Evolutionary conservation across 2,113 vertebrate genomes (phyloP).

Genomic region (Acanthochromis polyacanthus): DNA sequence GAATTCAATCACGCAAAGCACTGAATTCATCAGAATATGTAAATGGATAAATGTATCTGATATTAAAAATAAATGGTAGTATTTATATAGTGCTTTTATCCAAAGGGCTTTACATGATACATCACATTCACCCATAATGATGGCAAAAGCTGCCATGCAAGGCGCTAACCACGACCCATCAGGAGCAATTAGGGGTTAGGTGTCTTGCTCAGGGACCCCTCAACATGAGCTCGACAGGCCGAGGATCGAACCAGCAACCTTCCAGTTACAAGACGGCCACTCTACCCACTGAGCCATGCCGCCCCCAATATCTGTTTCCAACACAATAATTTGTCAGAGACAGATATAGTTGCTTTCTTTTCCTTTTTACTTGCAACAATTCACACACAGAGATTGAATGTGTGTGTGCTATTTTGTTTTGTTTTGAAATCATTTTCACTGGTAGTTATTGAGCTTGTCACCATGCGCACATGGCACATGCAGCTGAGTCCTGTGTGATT

Average conservation of each 20-base stretch:
- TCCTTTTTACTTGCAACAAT: not conserved
- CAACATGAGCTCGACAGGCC: too few species aligned
- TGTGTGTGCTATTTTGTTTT: conserved; percentile 1
- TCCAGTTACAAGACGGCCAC: too few species aligned
- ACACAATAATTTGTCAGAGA: not conserved
- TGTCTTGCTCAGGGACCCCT: too few species aligned
- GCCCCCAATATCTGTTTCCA: not conserved
- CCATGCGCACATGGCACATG: conserved; percentile 3
- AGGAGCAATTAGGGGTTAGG: too few species aligned
- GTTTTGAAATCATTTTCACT: conserved; percentile 24
- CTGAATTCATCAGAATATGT: not conserved
- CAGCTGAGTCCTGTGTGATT: conserved; percentile 21
- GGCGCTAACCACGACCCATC: too few species aligned
- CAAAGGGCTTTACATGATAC: too few species aligned
- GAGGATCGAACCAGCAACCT: too few species aligned
- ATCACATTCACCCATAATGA: too few species aligned
- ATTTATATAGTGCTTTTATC: too few species aligned
- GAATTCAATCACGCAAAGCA: not conserved
- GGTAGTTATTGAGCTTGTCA: conserved; percentile 22
- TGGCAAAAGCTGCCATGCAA: too few species aligned
- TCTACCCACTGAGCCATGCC: too few species aligned
- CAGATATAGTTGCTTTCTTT: not conserved
- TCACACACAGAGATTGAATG: not conserved
- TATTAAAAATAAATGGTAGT: too few species aligned
- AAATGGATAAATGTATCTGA: not conserved